These are phyloP conservation scores for Stegodyphus mimosarum DNA, from an alignment of 1,140 invertebrate genomes.

Conservation along the genomic window DNA sequence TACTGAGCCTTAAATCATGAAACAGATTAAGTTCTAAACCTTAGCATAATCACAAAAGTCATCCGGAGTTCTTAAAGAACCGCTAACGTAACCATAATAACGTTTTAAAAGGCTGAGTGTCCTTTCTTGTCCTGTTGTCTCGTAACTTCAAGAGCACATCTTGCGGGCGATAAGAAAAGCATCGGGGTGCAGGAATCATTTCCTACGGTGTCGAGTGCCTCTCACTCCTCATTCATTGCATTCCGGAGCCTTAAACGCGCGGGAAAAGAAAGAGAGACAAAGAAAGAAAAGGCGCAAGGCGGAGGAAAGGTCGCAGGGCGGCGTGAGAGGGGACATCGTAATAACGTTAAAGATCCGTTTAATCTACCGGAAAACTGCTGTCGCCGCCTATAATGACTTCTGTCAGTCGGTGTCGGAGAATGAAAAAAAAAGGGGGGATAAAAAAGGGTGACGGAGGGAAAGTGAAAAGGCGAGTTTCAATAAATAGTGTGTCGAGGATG, in stretches of 20 bases:
- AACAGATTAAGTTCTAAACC: no score
- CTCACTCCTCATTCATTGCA: slow-evolving; percentile 6
- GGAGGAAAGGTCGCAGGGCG: not conserved
- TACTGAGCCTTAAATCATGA: no score
- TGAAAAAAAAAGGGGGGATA: not conserved
- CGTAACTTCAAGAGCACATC: no score
- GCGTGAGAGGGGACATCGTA: not conserved
- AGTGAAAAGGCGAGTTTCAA: slow-evolving; percentile 41
- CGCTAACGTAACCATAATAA: no score
- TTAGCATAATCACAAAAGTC: no score
- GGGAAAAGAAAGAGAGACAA: not conserved
- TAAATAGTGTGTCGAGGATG: slow-evolving; percentile 24
- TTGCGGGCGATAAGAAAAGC: no score
- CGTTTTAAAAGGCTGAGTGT: no score
- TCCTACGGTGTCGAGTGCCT: no score
- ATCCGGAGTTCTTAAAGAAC: no score
- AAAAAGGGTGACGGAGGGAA: not conserved
- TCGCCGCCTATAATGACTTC: slow-evolving; percentile 47
- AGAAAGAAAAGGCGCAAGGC: not conserved
- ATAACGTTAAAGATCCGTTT: slow-evolving; percentile 54
- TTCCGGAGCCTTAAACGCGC: not conserved
- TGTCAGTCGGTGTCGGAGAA: slow-evolving; percentile 12
- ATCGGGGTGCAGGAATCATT: no score
- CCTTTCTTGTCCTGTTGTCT: no score
- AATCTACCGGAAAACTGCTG: slow-evolving; percentile 50